Percentiles rank a stretch among this genome's conserved stretches.
Evolutionary conservation across 1,140 invertebrate species (phyloP).

Genomic region (Pogonomyrmex californicus): DNA sequence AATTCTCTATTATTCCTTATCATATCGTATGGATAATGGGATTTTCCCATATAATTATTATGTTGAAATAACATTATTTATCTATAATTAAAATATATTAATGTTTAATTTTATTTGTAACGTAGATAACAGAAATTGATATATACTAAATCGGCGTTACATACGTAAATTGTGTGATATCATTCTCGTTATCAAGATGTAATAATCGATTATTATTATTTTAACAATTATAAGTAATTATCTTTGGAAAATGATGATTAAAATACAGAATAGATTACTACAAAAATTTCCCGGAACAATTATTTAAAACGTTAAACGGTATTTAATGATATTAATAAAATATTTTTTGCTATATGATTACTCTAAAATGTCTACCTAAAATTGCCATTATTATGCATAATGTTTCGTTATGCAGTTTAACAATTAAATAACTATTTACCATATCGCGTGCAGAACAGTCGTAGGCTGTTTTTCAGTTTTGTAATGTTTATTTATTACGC

Average conservation of each 20-base stretch:
- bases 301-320: slow-evolving; percentile 33
- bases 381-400: slow-evolving; percentile 4
- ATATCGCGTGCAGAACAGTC: not conserved
- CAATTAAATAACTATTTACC: slow-evolving; percentile 43
- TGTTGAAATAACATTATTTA: too few species aligned
- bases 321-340: slow-evolving; percentile 57
- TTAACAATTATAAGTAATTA: slow-evolving; percentile 44
- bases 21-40: slow-evolving; percentile 7
- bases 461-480: slow-evolving; percentile 19
- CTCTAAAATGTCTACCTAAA: slow-evolving; percentile 33
- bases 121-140: not conserved
- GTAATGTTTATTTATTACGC: not conserved
- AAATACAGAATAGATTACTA: slow-evolving; percentile 32
- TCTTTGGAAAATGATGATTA: slow-evolving; percentile 21
- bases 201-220: slow-evolving; percentile 37
- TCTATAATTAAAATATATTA: slow-evolving; percentile 4
- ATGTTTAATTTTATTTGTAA: not conserved
- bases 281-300: slow-evolving; percentile 34
- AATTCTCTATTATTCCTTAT: not conserved
- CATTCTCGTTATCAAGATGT: slow-evolving; percentile 22
- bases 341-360: slow-evolving; percentile 32
- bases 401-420: slow-evolving; percentile 1
- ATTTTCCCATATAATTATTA: not conserved
- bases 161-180: slow-evolving; percentile 13
- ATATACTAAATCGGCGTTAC: slow-evolving; percentile 1